Evolutionary conservation across 1,140 invertebrate genomes (phyloP).

Genomic region (Ephestia elutella): DNA sequence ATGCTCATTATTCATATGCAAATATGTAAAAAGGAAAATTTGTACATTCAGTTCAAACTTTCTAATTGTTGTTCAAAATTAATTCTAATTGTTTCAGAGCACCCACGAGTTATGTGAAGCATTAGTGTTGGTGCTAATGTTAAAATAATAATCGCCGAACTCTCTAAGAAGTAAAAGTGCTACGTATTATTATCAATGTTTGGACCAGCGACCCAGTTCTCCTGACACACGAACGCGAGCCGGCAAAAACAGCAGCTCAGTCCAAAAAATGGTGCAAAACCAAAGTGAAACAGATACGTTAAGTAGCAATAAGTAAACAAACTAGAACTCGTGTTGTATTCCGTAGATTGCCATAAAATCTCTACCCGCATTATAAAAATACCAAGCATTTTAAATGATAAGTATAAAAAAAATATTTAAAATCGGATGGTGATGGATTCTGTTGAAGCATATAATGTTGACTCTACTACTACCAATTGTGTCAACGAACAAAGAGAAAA

Average conservation of each 20-base stretch:
- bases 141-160: conserved; percentile 51
- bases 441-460: no score
- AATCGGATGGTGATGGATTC: no score
- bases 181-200: conserved; percentile 54
- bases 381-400: no score
- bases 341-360: no score
- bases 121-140: conserved; percentile 16
- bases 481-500: no score
- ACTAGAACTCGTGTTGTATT: not conserved
- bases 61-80: not conserved
- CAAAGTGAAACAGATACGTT: conserved; percentile 41
- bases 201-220: conserved; percentile 57
- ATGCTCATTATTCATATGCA: no score
- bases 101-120: not conserved
- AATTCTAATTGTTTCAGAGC: conserved; percentile 7
- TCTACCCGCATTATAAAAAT: no score
- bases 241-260: conserved; percentile 51
- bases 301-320: not conserved
- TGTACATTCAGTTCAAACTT: no score
- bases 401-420: no score
- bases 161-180: conserved; percentile 65
- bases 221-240: conserved; percentile 33
- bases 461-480: no score
- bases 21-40: no score
- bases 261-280: conserved; percentile 58